Evolutionary conservation across 2,888 invertebrate genomes (phyloP), one percentile per base, ranked within the genome.

Genomic region (Chloroclysta siterata): DNA sequence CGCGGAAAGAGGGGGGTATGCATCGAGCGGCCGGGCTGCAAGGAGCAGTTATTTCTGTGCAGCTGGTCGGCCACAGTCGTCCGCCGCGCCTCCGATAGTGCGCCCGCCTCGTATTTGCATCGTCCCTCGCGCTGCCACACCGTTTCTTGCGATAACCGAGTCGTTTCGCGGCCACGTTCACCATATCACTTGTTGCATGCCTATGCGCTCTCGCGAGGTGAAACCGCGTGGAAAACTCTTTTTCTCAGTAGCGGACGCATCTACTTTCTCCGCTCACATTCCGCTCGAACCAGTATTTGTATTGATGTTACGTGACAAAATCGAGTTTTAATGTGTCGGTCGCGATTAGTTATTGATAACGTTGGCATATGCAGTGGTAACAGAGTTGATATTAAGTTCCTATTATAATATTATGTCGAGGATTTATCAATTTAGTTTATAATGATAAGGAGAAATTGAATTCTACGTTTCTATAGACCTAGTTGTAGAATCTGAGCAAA

Each of bases 11-110:
- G 17, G 67, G 67, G 50, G 82, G 81, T 79, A 79, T 90, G 91
- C 91, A 90, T 85, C 85, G 84, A 86, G 80, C 88, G 86, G 88
- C 90, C 90, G 80, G 91, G 89, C 83, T 91, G 90, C 90, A 90
- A 56, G 78, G 85, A 90, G 90, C 90, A 89, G 90, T 89, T 93
- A 93, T 92, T 93, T 93, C 89, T 88, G 91, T 93, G 93, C 92
- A 93, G 84, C 87, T 82, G 78, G 66, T 77, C 69, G 70, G 76
- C 77, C 89, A 80, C 89, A 90, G 90, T 90, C 87, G 85, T 73
- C 81, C 79, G 79, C 78, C 84, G 89, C 88, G 87, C 85, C 85
- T 89, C 85, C 82, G 81, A 70, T 71, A 76, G 89, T 77, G 85
- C 88, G 89, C 90, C 80, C 89, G 90, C 73, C 72, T 78, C 72